Evolutionary conservation across 2,888 invertebrate species (phyloP).

Genomic region (Scaptomyza flava): DNA sequence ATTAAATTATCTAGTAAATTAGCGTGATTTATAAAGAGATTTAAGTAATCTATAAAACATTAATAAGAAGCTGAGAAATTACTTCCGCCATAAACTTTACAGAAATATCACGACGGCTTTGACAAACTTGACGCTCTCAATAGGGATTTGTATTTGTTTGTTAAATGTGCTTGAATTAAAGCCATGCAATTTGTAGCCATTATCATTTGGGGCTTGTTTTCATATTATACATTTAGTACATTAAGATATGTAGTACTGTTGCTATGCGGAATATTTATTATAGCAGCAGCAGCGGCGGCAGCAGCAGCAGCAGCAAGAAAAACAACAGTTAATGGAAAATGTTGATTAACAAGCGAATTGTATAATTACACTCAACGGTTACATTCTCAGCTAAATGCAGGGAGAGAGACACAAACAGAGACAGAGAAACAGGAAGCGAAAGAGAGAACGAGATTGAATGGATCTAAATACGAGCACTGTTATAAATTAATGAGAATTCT

Average conservation of each 20-base stretch:
- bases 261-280: conserved; percentile 5
- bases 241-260: conserved; percentile 15
- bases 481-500: conserved; percentile 21
- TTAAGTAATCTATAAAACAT: no score
- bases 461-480: neutral
- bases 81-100: no score
- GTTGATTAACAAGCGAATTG: conserved; percentile 41
- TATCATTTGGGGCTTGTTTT: conserved; percentile 23
- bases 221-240: conserved; percentile 22
- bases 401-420: neutral
- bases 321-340: conserved; percentile 45
- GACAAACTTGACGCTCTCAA: no score
- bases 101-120: neutral
- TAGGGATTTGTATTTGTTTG: neutral
- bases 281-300: neutral
- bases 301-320: conserved; percentile 1
- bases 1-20: no score
- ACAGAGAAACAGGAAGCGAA: neutral
- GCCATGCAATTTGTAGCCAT: conserved; percentile 22
- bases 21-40: no score
- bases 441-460: neutral
- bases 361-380: conserved; percentile 35
- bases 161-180: neutral
- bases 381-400: conserved; percentile 17
- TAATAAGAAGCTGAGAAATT: no score